Percentiles rank a stretch among this genome's conserved stretches.
phyloP scores from a whole-genome alignment of 2,797 vertebrate genomes.

The Botia kubotai region DNA sequence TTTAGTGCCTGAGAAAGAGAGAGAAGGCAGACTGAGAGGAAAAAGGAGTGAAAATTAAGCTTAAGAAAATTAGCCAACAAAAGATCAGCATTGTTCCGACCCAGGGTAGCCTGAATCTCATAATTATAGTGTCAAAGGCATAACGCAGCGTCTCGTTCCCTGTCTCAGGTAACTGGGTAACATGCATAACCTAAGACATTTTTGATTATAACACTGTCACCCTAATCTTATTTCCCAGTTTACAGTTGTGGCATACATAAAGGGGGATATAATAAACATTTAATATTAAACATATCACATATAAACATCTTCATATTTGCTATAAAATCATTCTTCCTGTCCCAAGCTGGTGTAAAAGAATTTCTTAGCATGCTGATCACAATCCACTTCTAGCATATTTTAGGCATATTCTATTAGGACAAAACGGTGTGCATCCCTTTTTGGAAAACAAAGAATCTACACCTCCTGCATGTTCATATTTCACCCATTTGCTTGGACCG shows the following conservation, averaged over 20 bases:
- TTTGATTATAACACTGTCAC: no score
- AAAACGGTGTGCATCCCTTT: constrained; percentile 33
- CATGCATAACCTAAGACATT: no score
- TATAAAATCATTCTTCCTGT: background rate
- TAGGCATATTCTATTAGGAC: constrained; percentile 32
- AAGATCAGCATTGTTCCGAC: constrained; percentile 92
- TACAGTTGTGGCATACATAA: no score
- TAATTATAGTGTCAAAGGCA: no score
- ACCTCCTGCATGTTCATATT: constrained; percentile 53
- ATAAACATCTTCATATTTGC: background rate
- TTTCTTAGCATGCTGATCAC: background rate
- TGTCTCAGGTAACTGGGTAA: no score
- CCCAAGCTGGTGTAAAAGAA: background rate
- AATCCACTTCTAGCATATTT: constrained; percentile 29
- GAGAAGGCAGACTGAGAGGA: constrained; percentile 88
- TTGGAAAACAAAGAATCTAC: constrained; percentile 56
- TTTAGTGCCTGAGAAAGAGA: constrained; percentile 90
- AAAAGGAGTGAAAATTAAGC: constrained; percentile 86
- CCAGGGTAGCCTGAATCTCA: no score
- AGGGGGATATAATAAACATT: no score
- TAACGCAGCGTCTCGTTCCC: no score
- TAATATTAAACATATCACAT: background rate
- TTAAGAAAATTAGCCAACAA: constrained; percentile 95
- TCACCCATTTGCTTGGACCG: constrained; percentile 56
- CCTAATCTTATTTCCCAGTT: no score